phyloP scores from a whole-genome alignment of 2,888 invertebrate genomes.

The Papilio demoleus region DNA sequence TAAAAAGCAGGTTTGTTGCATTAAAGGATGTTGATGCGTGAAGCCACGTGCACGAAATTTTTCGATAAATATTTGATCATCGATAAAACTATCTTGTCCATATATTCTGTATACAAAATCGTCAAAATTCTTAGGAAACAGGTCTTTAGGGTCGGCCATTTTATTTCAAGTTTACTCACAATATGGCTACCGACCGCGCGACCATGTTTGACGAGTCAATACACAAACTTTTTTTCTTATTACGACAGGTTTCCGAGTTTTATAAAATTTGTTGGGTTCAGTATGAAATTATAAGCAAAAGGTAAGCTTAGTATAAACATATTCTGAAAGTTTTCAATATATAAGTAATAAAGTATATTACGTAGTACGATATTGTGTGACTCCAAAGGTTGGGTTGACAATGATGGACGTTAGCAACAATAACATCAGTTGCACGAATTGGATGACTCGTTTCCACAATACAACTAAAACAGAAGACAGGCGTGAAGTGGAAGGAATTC shows the following conservation, averaged over 20 bases:
- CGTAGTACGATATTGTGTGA: too few relatives aligned
- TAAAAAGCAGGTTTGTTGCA: background rate
- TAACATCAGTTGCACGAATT: too few relatives aligned
- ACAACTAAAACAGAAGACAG: too few relatives aligned
- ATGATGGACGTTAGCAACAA: too few relatives aligned
- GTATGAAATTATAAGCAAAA: constrained; percentile 26
- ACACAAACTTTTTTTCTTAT: constrained; percentile 39
- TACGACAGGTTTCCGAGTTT: constrained; percentile 26
- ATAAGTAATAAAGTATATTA: too few relatives aligned
- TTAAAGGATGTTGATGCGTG: background rate
- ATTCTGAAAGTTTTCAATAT: too few relatives aligned
- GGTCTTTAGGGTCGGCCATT: constrained; percentile 54
- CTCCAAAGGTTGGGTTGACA: too few relatives aligned
- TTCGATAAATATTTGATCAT: constrained; percentile 7
- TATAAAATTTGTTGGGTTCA: constrained; percentile 33
- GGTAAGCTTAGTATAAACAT: background rate
- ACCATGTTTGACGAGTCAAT: constrained; percentile 51
- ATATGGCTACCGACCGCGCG: constrained; percentile 59
- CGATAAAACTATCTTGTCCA: background rate
- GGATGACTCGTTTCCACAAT: too few relatives aligned
- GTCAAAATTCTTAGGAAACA: constrained; percentile 46
- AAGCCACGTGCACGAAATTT: constrained; percentile 10
- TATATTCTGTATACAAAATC: constrained; percentile 28
- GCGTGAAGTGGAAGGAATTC: too few relatives aligned
- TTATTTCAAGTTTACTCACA: constrained; percentile 54